phyloP scores from a whole-genome alignment of 2,797 vertebrate genomes.

The Ctenosaura bakeri region DNA sequence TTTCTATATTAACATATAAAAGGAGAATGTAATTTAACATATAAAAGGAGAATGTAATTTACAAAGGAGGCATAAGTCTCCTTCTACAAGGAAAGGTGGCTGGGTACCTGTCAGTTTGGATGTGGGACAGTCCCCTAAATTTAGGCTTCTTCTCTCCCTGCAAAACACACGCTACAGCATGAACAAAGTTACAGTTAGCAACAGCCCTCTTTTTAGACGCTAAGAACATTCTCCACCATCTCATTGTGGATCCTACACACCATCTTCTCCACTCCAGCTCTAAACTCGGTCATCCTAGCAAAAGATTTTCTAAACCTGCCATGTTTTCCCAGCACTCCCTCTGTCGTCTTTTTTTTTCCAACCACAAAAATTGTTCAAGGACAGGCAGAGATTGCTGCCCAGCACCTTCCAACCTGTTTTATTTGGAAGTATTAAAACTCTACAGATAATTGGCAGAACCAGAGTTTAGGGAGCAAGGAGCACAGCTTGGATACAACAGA shows the following conservation, averaged over 20 bases:
- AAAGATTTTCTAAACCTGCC: background rate
- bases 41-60: background rate
- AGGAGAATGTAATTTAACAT: background rate
- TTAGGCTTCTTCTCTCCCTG: no score
- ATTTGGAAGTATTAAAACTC: background rate
- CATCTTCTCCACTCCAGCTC: background rate
- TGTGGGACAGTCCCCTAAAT: background rate
- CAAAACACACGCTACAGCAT: background rate
- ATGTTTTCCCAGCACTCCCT: background rate
- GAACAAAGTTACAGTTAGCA: background rate
- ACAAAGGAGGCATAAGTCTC: background rate
- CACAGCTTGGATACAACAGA: no score
- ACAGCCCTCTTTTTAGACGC: background rate
- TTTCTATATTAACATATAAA: background rate
- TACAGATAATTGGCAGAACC: background rate
- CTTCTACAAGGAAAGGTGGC: conserved; percentile 10
- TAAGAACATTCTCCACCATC: background rate
- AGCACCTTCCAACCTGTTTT: background rate
- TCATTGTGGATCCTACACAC: background rate
- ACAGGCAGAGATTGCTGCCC: background rate
- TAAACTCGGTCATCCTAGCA: background rate
- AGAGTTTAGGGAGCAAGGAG: background rate
- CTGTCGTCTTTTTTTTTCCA: background rate
- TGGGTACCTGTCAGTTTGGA: background rate
- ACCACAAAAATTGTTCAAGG: background rate